Conservation (phyloP, 2,113 vertebrate species). For the Acrocephalus kingi region DNA sequence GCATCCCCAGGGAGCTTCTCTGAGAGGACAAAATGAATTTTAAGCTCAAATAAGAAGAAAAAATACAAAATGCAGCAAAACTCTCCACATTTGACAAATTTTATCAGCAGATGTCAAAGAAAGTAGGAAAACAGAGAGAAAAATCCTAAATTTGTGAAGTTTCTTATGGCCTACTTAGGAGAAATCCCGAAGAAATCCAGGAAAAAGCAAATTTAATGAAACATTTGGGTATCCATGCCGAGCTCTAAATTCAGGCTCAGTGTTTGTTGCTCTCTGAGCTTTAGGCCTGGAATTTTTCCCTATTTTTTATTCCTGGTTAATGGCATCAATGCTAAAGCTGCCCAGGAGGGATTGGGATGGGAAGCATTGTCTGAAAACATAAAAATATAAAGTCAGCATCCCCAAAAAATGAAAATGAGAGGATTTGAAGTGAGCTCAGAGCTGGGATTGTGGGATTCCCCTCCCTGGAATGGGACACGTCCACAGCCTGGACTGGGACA, state of each 20-base stretch:
- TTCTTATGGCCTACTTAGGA: background rate
- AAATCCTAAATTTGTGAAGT: background rate
- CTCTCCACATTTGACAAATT: background rate
- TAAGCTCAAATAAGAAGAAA: background rate
- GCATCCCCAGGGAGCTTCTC: background rate
- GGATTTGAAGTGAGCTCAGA: background rate
- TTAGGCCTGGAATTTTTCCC: background rate
- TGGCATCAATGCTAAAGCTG: background rate
- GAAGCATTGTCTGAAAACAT: background rate
- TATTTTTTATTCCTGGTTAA: background rate
- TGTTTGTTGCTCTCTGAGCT: background rate
- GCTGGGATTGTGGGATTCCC: background rate
- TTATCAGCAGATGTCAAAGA: background rate
- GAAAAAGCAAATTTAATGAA: background rate
- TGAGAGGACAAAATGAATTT: background rate
- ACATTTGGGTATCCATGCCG: background rate
- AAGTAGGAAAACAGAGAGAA: background rate
- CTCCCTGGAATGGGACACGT: too few species aligned
- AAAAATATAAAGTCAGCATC: background rate
- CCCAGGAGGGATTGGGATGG: background rate
- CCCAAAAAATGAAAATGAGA: too few species aligned
- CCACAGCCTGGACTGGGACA: background rate
- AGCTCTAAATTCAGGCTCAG: background rate
- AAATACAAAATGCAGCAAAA: background rate
- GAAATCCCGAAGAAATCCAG: background rate